Evolutionary conservation across 92 coral and sea anemone genomes (phyloP), one percentile per base, ranked within the genome.

Genomic region (Ricordea florida): DNA sequence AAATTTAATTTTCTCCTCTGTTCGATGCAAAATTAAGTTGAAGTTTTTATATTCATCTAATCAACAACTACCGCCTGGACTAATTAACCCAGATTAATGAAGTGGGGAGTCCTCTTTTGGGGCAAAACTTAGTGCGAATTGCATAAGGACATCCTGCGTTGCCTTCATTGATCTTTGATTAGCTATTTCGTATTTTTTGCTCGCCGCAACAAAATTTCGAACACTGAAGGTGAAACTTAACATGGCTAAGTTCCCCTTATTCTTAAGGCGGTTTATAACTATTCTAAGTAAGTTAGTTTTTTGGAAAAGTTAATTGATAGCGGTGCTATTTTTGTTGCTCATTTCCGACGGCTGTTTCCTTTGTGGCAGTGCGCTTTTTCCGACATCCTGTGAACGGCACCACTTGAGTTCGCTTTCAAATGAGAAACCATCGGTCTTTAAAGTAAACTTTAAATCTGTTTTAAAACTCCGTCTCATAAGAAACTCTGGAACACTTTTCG

Each of bases 241-340:
- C 40, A 33, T 57, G 57, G 69, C 72, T 62, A 76, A 63, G 40
- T 23, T 64, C 62, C 16, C 63, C 63, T 64, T 29, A 46, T 52
- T 61, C 36, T 16, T 53, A 70, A 57, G 65, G 53, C 77, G 65
- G 65, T 53, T 68, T 60, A 65, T 68, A 45, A 36, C 52, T 52
- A 25, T 9, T 32, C 64, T 76, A 52, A 68, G 81, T 79, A 2
- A 59, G 84, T 84, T 76, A 73, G 62, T 74, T 76, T 76, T 84
- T 61, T 68, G 48, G 44, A 57, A 27, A 76, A 65, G 46, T 68
- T 84, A 76, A 84, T 84, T 76, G 89, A 47, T 76, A 84, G 84
- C 84, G 89, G 84, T 84, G 51, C 51, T 72, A 29, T 35, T 70
- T 83, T 44, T 66, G 57, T 58, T 57, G 53, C 45, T 32, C 31